Conservation (phyloP, 1,140 invertebrate species). For the Gryllus bimaculatus region DNA sequence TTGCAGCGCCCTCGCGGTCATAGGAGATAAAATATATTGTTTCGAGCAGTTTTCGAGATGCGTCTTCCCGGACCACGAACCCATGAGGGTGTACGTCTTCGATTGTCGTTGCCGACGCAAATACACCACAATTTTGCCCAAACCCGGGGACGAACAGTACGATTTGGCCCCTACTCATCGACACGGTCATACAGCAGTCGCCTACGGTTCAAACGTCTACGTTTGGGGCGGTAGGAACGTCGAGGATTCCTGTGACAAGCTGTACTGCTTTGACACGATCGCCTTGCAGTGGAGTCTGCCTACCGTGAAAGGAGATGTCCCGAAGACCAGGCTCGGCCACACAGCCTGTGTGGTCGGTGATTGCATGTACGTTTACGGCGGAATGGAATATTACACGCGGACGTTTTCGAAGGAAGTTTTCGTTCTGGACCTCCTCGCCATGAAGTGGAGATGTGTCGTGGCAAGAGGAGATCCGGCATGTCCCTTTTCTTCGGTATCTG, state of each 20-base stretch:
- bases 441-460: not conserved
- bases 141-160: not conserved
- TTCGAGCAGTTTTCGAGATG: not conserved
- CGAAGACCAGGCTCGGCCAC: not conserved
- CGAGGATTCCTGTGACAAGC: not conserved
- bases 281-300: not conserved
- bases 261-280: not conserved
- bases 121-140: not conserved
- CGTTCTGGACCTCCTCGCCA: not conserved
- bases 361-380: not conserved
- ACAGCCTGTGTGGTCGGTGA: not conserved
- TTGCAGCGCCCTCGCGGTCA: not conserved
- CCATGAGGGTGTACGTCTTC: not conserved
- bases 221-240: not conserved
- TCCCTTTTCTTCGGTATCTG: not conserved
- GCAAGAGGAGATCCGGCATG: not conserved
- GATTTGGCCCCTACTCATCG: not conserved
- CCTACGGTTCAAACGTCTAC: not conserved
- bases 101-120: not conserved
- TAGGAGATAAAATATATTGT: not conserved
- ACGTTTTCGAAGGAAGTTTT: not conserved
- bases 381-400: not conserved
- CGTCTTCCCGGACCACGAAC: not conserved
- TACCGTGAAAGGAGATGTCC: not conserved
- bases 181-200: not conserved